Percentiles rank a stretch among this genome's conserved stretches.
phyloP scores from a whole-genome alignment of 2,113 vertebrate genomes.

The Chamaetylas fuelleborni region DNA sequence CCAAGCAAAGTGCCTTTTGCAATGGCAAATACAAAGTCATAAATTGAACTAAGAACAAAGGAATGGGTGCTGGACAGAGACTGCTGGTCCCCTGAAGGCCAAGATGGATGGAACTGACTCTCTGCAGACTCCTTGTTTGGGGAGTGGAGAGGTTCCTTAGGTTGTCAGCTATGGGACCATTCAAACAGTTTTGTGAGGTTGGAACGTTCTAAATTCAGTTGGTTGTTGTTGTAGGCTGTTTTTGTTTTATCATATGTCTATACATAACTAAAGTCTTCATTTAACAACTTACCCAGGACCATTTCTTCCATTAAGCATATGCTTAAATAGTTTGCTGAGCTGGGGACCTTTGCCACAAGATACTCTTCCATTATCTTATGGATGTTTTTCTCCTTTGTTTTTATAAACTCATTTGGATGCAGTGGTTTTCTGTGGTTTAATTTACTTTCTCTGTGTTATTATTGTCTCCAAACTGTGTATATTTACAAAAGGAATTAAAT shows the following conservation, averaged over 20 bases:
- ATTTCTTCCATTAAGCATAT: neutral
- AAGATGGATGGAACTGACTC: accelerated
- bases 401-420: slow-evolving; percentile 38
- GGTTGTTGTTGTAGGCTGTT: neutral
- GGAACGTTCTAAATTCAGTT: neutral
- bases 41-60: neutral
- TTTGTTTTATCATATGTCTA: neutral
- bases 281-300: neutral
- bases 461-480: slow-evolving; percentile 55
- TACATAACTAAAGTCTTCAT: neutral
- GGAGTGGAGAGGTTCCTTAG: neutral
- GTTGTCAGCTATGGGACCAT: neutral
- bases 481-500: slow-evolving; percentile 63
- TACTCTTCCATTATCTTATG: neutral
- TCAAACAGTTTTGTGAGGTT: neutral
- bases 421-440: slow-evolving; percentile 45
- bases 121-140: neutral
- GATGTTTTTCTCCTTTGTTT: neutral
- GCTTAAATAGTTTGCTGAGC: slow-evolving; percentile 10
- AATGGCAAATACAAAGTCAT: neutral
- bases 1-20: neutral
- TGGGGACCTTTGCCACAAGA: neutral
- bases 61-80: neutral
- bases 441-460: slow-evolving; percentile 58
- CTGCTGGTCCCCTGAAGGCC: neutral